These are phyloP conservation scores for Antedon bifida DNA, from an alignment of 35 echinoderm and acorn worm species.

Conservation along the genomic window DNA sequence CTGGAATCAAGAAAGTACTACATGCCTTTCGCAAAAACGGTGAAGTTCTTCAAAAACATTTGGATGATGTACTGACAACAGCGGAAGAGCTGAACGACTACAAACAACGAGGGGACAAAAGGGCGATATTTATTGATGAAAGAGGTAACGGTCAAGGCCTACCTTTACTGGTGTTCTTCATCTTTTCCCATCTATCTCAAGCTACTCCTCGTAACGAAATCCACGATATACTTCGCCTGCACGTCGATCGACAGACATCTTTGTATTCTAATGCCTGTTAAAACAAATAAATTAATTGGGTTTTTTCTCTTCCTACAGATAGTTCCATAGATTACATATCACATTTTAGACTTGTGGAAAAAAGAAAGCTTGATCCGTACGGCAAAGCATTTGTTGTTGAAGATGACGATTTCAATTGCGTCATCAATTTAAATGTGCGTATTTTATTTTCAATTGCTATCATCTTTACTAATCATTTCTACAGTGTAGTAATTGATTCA, in stretches of 20 bases:
- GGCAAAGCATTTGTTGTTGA: slow-evolving; percentile 73
- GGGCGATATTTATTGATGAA: slow-evolving; percentile 13
- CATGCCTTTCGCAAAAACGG: slow-evolving; percentile 21
- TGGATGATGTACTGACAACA: slow-evolving; percentile 18
- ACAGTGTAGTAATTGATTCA: no score
- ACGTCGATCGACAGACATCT: no score
- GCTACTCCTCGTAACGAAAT: no score
- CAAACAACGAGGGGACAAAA: slow-evolving; percentile 5
- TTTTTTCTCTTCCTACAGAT: slow-evolving; percentile 9
- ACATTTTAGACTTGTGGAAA: slow-evolving; percentile 72
- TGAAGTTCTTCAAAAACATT: slow-evolving; percentile 13
- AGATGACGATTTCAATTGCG: slow-evolving; percentile 50
- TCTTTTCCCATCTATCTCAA: no score
- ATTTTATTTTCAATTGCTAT: no score
- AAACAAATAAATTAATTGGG: no score
- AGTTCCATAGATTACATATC: slow-evolving; percentile 58
- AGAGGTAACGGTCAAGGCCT: slow-evolving; percentile 6
- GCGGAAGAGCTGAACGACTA: slow-evolving; percentile 29
- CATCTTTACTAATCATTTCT: no score
- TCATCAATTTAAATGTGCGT: slow-evolving; percentile 39
- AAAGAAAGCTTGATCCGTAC: slow-evolving; percentile 58
- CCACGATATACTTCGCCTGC: no score
- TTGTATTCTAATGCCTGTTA: no score
- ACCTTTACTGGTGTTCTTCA: no score
- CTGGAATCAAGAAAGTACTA: slow-evolving; percentile 20